Evolutionary conservation across 2,888 invertebrate genomes (phyloP).

Genomic region (Dermolepida albohirtum): DNA sequence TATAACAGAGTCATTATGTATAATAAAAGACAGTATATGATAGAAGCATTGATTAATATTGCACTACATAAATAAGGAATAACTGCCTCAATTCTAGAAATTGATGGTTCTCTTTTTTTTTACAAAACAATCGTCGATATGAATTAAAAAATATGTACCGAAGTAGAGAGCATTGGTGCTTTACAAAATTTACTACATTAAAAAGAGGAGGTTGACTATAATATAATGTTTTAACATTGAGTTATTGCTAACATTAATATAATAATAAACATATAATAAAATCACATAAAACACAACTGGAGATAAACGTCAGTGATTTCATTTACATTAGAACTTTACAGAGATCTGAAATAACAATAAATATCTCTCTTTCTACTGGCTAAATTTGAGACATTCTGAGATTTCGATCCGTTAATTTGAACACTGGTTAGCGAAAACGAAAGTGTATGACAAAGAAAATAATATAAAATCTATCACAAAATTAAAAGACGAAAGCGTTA

Average conservation of each 20-base stretch:
- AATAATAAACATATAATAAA: constrained; percentile 42
- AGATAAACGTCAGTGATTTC: constrained; percentile 31
- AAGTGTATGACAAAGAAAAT: not conserved
- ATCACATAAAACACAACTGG: constrained; percentile 46
- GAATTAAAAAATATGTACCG: constrained; percentile 18
- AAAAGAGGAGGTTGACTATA: constrained; percentile 6
- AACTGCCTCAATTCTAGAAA: constrained; percentile 30
- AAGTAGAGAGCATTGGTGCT: constrained; percentile 23
- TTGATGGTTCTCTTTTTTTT: not conserved
- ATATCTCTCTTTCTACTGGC: constrained; percentile 31
- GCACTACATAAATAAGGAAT: constrained; percentile 29
- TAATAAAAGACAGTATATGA: no score
- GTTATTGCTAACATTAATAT: constrained; percentile 43
- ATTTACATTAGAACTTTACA: constrained; percentile 27
- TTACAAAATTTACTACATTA: not conserved
- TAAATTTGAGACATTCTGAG: constrained; percentile 38
- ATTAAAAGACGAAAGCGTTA: constrained; percentile 9
- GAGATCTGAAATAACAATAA: constrained; percentile 39
- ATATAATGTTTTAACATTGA: constrained; percentile 32
- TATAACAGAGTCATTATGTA: no score
- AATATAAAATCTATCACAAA: constrained; percentile 27
- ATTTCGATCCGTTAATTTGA: constrained; percentile 4
- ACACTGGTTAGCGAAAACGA: constrained; percentile 3
- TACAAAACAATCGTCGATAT: not conserved
- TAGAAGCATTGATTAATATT: constrained; percentile 19